phyloP scores from a whole-genome alignment of 1,140 invertebrate genomes.

The Frieseomelitta varia region DNA sequence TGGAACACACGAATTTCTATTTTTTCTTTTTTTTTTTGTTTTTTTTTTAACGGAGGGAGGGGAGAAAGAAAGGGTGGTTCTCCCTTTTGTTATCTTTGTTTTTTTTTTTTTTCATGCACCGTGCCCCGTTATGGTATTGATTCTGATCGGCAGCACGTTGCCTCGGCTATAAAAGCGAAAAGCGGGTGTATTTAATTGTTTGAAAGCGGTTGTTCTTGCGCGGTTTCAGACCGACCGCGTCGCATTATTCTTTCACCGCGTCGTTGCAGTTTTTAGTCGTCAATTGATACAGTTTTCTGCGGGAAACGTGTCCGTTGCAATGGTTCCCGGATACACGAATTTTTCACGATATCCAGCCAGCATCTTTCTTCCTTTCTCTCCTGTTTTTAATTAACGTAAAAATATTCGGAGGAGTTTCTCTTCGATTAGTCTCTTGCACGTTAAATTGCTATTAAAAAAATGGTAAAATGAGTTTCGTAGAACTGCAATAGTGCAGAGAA shows the following conservation, averaged over 20 bases:
- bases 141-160: background rate
- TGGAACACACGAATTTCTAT: background rate
- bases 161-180: background rate
- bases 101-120: background rate
- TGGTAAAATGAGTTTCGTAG: no score
- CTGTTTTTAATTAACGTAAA: background rate
- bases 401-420: background rate
- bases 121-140: background rate
- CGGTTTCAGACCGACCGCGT: background rate
- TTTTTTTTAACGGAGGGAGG: no score
- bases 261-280: background rate
- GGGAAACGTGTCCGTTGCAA: background rate
- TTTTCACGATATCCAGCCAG: background rate
- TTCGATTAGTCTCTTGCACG: background rate
- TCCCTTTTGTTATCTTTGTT: background rate
- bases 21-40: background rate
- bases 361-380: no score
- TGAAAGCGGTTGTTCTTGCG: background rate
- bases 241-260: background rate
- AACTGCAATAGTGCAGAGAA: no score
- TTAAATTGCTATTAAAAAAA: no score
- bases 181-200: constrained; percentile 10
- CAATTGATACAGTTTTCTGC: background rate
- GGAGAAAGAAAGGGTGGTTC: background rate
- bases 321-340: background rate